These are phyloP conservation scores for Holothuria scabra DNA, from an alignment of 53 echinoderm and acorn worm genomes.

Conservation along the genomic window DNA sequence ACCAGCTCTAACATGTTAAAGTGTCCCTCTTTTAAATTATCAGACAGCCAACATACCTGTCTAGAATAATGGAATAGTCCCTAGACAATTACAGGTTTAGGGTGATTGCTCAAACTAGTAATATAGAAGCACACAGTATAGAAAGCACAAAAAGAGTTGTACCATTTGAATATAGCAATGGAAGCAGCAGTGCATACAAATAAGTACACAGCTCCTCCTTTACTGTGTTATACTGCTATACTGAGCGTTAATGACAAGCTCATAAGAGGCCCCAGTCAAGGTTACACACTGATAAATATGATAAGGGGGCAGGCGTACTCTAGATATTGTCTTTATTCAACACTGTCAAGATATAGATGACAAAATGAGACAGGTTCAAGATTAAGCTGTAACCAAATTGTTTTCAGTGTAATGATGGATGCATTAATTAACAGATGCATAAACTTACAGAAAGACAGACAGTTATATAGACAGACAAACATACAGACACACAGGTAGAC, in stretches of 20 bases:
- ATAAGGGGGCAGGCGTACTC: constrained; percentile 28
- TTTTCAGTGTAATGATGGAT: background rate
- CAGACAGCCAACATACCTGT: constrained; percentile 44
- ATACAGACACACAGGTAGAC: background rate
- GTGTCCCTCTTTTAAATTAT: background rate
- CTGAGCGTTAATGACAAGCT: background rate
- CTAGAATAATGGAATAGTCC: constrained; percentile 43
- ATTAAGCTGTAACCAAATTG: background rate
- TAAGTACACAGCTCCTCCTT: too few species aligned
- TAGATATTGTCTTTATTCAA: background rate
- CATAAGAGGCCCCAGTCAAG: constrained; percentile 25
- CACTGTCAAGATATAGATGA: too few species aligned
- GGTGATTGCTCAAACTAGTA: constrained; percentile 33
- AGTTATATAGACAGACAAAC: too few species aligned
- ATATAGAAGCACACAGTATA: background rate
- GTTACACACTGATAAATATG: background rate
- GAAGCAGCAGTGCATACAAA: background rate
- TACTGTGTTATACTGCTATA: background rate
- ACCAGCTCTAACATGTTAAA: too few species aligned
- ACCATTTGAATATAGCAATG: background rate
- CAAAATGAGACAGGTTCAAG: too few species aligned
- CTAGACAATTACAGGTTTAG: constrained; percentile 34
- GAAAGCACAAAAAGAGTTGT: background rate
- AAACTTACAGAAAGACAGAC: background rate
- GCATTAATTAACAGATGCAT: background rate